phyloP scores from a whole-genome alignment of 2,888 invertebrate genomes.

The Acleris literana region DNA sequence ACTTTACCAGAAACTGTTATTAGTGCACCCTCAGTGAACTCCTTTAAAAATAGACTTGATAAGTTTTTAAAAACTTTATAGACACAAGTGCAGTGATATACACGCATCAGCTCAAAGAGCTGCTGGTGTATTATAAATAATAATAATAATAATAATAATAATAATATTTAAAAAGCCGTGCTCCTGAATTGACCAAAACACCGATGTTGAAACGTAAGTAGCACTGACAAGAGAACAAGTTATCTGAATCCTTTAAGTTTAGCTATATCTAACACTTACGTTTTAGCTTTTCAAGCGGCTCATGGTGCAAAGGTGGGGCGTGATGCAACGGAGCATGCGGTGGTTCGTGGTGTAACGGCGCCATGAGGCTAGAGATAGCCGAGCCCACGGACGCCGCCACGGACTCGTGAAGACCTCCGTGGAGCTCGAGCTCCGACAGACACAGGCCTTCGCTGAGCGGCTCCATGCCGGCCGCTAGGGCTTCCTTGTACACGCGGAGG shows the following conservation, averaged over 20 bases:
- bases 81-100: too few relatives aligned
- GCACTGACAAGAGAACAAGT: too few relatives aligned
- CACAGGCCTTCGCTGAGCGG: slow-evolving; percentile 88
- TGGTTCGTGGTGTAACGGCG: slow-evolving; percentile 80
- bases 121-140: too few relatives aligned
- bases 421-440: slow-evolving; percentile 87
- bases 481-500: slow-evolving; percentile 83
- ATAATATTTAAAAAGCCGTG: too few relatives aligned
- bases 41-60: too few relatives aligned
- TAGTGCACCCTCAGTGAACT: too few relatives aligned
- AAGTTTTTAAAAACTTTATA: too few relatives aligned
- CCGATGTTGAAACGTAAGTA: too few relatives aligned
- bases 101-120: too few relatives aligned
- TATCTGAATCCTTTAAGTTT: background rate
- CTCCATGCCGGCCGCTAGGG: slow-evolving; percentile 87
- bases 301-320: slow-evolving; percentile 86
- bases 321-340: slow-evolving; percentile 85
- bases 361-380: slow-evolving; percentile 82
- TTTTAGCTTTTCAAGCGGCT: slow-evolving; percentile 91
- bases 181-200: too few relatives aligned
- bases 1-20: too few relatives aligned
- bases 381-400: slow-evolving; percentile 81
- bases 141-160: too few relatives aligned
- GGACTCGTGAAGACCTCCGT: slow-evolving; percentile 77
- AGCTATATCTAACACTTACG: slow-evolving; percentile 83